These are phyloP conservation scores for Drosophila pachea DNA, from an alignment of 1,140 invertebrate genomes.

Conservation along the genomic window DNA sequence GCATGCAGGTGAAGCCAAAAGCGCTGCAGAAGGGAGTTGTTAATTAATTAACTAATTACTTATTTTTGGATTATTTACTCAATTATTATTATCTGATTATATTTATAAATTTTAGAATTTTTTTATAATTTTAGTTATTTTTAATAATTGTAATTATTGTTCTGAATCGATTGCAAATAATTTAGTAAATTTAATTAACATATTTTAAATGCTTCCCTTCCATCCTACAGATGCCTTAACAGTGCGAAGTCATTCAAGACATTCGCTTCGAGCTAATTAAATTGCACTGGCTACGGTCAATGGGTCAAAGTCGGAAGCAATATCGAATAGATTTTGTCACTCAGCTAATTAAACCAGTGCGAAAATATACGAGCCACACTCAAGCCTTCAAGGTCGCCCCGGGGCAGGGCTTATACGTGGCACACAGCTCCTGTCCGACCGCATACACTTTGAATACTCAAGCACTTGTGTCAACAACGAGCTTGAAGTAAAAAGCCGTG, in stretches of 20 bases:
- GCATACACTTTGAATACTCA: conserved; percentile 58
- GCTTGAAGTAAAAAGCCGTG: conserved; percentile 52
- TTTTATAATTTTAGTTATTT: no score
- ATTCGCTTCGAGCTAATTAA: conserved; percentile 3
- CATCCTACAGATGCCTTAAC: no score
- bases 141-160: no score
- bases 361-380: conserved; percentile 19
- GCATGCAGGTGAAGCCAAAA: neutral
- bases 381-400: conserved; percentile 18
- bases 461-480: conserved; percentile 51
- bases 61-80: no score
- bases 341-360: conserved; percentile 55
- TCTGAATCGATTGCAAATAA: no score
- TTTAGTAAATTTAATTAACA: no score
- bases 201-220: no score
- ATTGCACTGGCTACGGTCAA: conserved; percentile 3
- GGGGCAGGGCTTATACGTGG: conserved; percentile 16
- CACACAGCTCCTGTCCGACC: conserved; percentile 42
- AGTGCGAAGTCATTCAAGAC: neutral
- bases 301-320: conserved; percentile 33
- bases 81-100: no score
- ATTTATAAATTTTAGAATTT: no score
- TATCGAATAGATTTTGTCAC: conserved; percentile 52
- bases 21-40: no score
- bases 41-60: no score